These are phyloP conservation scores for Synergus laeviventris DNA, from an alignment of 2,888 invertebrate species.

Conservation along the genomic window DNA sequence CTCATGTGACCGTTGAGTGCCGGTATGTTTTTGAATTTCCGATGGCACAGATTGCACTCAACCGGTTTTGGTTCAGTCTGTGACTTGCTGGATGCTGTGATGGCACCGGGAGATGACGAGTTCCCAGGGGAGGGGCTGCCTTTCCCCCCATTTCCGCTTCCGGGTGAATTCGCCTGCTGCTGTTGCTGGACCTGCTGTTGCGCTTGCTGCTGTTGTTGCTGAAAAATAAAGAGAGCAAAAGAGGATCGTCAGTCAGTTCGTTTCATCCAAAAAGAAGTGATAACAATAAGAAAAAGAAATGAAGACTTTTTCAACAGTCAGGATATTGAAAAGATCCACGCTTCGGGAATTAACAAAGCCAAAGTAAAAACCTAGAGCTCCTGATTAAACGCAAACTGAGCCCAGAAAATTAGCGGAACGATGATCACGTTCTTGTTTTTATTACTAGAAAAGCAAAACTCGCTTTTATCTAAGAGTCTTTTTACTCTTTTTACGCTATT, in stretches of 20 bases:
- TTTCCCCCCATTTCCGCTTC: conserved; percentile 69
- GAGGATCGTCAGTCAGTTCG: background rate
- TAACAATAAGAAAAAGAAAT: conserved; percentile 3
- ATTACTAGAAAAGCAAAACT: background rate
- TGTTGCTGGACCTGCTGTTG: conserved; percentile 67
- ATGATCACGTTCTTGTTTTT: background rate
- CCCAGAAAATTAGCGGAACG: background rate
- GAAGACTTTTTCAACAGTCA: background rate
- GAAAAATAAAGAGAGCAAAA: conserved; percentile 39
- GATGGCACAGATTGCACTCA: conserved; percentile 95
- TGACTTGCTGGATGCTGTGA: conserved; percentile 71
- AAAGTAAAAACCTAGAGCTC: background rate
- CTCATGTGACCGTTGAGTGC: conserved; percentile 99
- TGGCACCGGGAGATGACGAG: conserved; percentile 70
- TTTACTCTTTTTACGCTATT: too few species aligned
- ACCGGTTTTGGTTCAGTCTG: conserved; percentile 89
- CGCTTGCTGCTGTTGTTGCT: conserved; percentile 64
- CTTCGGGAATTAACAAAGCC: background rate
- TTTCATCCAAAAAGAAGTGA: background rate
- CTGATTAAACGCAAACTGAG: background rate
- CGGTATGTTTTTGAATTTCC: conserved; percentile 97
- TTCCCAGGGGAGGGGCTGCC: conserved; percentile 70
- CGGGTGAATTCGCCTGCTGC: conserved; percentile 70
- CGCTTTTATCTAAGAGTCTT: background rate
- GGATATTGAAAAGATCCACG: conserved; percentile 1